Evolutionary conservation across 2,113 vertebrate genomes (phyloP), one percentile per base, ranked within the genome.

Genomic region (Sinocyclocheilus anshuiensis): DNA sequence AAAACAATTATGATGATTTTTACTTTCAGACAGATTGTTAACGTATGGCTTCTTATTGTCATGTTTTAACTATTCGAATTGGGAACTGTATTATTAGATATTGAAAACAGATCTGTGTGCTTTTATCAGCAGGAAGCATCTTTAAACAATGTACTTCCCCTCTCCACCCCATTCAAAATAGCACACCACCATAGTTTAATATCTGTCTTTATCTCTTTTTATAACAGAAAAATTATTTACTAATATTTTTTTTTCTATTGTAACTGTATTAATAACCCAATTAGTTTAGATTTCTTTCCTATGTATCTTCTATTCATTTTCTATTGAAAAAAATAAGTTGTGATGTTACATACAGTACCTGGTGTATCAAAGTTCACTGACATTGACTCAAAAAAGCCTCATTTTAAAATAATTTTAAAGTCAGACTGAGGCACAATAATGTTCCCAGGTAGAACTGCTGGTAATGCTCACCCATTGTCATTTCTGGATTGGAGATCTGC

Each of bases 401-500:
- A 55, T 55, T 55, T 55, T 18, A 18, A 55, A 55, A 55, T 0
- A 8, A 29, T 4, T 18, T 20, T 36, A 71, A 71, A 69, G 16
- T 69, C 16, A 33, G 29, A 67, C 24, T 7, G 24, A 69, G 16
- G 3, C 1, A 42, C 36, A n/a, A 22, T 42, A 22, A 72, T 72
- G 0, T 72, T 39, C 33, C 18, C 8, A 20, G 16, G 29, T 2
- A 71, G 16, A 71, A 71, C 10, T 22, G 33, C 18, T 50, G 6
- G 4, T 48, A 29, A 45, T 77, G 82, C 89, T 90, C 67, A 92
- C 94, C 90, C 87, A 78, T 87, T 77, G 16, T 89, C 89, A 61
- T 85, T 80, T 77, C 87, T 89, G 57, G 18, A 72, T 77, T 93
- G 91, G 29, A 94, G 92, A 1, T 93, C 92, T 59, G 67, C 16